Base-by-base conservation (phyloP, 2,113 vertebrate species). In the Eurypyga helias region DNA sequence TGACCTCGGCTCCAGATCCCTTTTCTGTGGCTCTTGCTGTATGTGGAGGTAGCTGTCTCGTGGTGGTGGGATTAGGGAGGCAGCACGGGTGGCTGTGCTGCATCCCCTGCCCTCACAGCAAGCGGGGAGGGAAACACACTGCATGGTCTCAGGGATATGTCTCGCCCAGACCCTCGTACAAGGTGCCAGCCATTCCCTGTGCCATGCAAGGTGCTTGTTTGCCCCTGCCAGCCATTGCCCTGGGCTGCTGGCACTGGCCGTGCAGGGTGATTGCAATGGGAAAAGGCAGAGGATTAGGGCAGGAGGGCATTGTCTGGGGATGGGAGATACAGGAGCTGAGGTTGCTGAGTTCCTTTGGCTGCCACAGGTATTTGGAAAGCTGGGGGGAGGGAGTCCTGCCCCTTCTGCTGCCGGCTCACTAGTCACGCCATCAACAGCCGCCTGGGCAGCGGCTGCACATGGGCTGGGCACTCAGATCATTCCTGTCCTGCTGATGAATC, bases 1-100 rank as follows among this genome's bases (percentile, higher is more conserved):
- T 94, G 95, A 96, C 96, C 97, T 83, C 29, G 21, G 70, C 86
- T 86, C 92, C 65, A 70, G 78, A 87, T 86, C 93, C 36, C 73
- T 91, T 89, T 72, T 77, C 90, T 62, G 0, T 18, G 75, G 75
- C 71, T 95, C 51, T 71, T 11, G 62, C 91, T 66, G 38, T 65
- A 14, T 2, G 11, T 41, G 62, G 61, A 58, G 54, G 69, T 65
- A 69, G 45, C 0, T 1, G 7, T n/a, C 62, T 80, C 13, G 3
- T 0, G 13, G 46, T 6, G 18, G 16, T 29, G 46, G 58, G 17
- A 0, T 20, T 26, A 1, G 11, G 69, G 80, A 73, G 62, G 66
- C 64, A 71, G 64, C 38, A 3, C 1, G 23, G 28, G n/a, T 5
- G 6, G 13, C 72, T 6, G 43, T 26, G 46, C 49, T 2, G 7